A percentile compares a stretch with the other conserved stretches of the same genome.
Conservation (phyloP, 2,113 vertebrate species). For the Poicephalus meyeri region DNA sequence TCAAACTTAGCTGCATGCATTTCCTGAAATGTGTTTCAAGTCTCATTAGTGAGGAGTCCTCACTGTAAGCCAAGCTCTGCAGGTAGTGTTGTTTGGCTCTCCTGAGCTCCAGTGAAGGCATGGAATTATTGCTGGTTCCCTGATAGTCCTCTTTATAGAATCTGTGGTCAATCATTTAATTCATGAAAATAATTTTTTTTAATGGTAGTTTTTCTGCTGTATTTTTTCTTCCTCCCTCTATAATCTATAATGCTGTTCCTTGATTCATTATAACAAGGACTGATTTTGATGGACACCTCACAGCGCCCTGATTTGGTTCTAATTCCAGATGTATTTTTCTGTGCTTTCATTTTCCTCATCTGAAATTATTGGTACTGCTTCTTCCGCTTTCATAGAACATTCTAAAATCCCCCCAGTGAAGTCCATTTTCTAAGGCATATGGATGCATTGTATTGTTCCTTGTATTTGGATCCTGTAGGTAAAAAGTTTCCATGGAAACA, state of each 20-base stretch:
- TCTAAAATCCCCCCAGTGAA: not conserved
- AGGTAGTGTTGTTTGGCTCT: not conserved
- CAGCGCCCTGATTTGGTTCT: not conserved
- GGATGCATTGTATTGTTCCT: not conserved
- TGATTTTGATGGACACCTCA: not conserved
- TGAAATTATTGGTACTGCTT: not conserved
- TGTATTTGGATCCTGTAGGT: not conserved
- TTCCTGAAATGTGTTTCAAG: not conserved
- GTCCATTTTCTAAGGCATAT: not conserved
- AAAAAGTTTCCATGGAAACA: conserved; percentile 26
- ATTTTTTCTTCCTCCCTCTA: not conserved
- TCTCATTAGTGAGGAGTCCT: not conserved
- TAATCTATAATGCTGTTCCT: not conserved
- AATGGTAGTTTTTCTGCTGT: not conserved
- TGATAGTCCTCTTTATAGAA: not conserved
- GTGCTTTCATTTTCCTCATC: not conserved
- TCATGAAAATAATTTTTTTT: not conserved
- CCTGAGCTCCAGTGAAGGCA: not conserved
- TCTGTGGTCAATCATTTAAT: not conserved
- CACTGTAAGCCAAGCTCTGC: not conserved
- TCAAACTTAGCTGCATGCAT: not conserved
- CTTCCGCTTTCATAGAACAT: not conserved
- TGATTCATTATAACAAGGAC: not conserved
- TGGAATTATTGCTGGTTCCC: not conserved
- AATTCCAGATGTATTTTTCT: not conserved